phyloP scores from a whole-genome alignment of 2,888 invertebrate genomes.

The Stratiomys singularior region DNA sequence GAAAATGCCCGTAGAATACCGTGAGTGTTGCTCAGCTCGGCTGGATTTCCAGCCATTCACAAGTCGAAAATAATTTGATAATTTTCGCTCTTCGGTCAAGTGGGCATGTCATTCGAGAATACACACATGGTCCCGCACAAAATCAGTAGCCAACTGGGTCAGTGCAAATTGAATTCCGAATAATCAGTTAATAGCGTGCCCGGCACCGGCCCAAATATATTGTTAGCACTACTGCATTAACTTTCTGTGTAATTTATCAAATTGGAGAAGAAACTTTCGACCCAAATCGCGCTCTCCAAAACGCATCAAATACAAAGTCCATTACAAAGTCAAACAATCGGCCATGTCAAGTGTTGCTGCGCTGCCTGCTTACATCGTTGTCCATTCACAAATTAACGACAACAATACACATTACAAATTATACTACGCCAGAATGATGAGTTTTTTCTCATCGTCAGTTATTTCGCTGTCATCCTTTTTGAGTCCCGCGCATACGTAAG shows the following conservation, averaged over 20 bases:
- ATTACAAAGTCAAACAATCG: slow-evolving; percentile 29
- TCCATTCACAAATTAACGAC: slow-evolving; percentile 39
- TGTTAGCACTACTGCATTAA: slow-evolving; percentile 15
- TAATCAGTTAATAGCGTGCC: slow-evolving; percentile 18
- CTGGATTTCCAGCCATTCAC: neutral
- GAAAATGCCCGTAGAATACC: neutral
- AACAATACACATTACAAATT: slow-evolving; percentile 38
- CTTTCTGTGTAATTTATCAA: slow-evolving; percentile 8
- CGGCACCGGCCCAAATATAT: neutral
- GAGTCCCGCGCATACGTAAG: neutral
- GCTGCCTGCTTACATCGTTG: neutral
- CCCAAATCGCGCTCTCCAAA: slow-evolving; percentile 30
- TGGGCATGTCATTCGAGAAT: slow-evolving; percentile 7
- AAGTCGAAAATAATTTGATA: slow-evolving; percentile 1
- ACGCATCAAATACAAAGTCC: slow-evolving; percentile 30
- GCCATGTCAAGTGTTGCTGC: slow-evolving; percentile 22
- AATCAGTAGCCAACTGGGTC: slow-evolving; percentile 26
- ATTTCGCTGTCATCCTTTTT: slow-evolving; percentile 29
- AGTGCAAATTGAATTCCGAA: slow-evolving; percentile 20
- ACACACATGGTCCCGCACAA: neutral
- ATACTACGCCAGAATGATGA: neutral
- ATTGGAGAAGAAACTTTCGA: slow-evolving; percentile 30
- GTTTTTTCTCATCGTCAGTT: slow-evolving; percentile 34
- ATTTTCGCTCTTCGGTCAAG: slow-evolving; percentile 8
- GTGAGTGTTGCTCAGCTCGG: neutral